These are phyloP conservation scores for Epinotia nisella DNA, from an alignment of 2,888 invertebrate genomes.

Conservation along the genomic window DNA sequence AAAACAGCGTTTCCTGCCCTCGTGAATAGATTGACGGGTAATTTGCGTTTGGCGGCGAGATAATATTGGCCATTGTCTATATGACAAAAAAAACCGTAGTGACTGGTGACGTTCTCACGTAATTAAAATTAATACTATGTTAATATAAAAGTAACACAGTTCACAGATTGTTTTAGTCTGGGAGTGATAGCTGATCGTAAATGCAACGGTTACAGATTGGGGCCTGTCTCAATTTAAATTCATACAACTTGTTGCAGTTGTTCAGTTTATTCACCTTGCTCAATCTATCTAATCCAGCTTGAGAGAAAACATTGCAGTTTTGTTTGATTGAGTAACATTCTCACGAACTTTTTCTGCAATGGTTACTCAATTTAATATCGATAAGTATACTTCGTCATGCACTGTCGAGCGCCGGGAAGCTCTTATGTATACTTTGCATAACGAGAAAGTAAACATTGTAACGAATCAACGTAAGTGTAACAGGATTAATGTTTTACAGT, in stretches of 20 bases:
- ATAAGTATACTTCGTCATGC: slow-evolving; percentile 32
- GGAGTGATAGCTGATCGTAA: not conserved
- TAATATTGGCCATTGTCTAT: slow-evolving; percentile 39
- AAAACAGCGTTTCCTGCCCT: slow-evolving; percentile 75
- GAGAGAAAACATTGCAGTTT: slow-evolving; percentile 23
- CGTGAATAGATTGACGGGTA: slow-evolving; percentile 60
- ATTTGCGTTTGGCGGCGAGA: slow-evolving; percentile 40
- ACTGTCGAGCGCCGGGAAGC: slow-evolving; percentile 10
- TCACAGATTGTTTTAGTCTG: not conserved
- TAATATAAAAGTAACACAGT: not conserved
- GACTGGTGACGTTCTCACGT: slow-evolving; percentile 25
- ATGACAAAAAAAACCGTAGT: slow-evolving; percentile 19
- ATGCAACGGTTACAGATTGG: not conserved
- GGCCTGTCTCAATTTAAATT: not conserved
- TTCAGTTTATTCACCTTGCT: slow-evolving; percentile 2
- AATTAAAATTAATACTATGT: slow-evolving; percentile 10
- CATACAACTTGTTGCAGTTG: not conserved
- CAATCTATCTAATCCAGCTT: slow-evolving; percentile 2
- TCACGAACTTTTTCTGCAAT: slow-evolving; percentile 35
- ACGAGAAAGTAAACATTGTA: slow-evolving; percentile 27
- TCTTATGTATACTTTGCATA: slow-evolving; percentile 37
- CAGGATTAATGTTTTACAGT: not conserved
- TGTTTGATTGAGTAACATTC: slow-evolving; percentile 32
- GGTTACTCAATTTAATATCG: slow-evolving; percentile 35
- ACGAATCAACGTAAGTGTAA: slow-evolving; percentile 10